Conservation (phyloP, 2,797 vertebrate species). For the Coendou prehensilis region DNA sequence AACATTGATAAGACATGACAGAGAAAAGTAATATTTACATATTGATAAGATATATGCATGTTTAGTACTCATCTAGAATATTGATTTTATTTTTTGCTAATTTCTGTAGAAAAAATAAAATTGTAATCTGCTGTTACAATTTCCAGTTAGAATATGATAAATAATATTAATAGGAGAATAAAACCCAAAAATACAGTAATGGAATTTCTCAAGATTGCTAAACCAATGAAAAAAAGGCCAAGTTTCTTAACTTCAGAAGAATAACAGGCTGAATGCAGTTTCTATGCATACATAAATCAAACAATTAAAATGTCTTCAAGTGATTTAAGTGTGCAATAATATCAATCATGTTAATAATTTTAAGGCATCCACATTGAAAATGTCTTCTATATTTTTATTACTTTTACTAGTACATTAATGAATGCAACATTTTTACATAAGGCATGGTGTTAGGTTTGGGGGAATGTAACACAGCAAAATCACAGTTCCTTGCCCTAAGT, state of each 20-base stretch:
- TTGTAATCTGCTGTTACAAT: background rate
- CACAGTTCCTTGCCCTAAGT: background rate
- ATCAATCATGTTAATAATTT: background rate
- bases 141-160: background rate
- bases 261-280: background rate
- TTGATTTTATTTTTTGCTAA: background rate
- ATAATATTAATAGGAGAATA: background rate
- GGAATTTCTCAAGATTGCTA: background rate
- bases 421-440: background rate
- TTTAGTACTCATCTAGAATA: background rate
- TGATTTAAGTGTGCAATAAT: constrained; percentile 10
- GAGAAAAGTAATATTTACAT: background rate
- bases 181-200: background rate
- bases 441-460: background rate
- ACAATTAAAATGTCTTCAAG: background rate
- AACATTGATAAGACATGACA: background rate
- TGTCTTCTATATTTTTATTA: background rate
- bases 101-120: background rate
- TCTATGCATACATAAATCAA: background rate
- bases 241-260: background rate
- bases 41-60: background rate
- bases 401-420: background rate
- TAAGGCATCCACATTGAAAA: background rate
- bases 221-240: background rate
- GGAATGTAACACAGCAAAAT: background rate